These are phyloP conservation scores for Petrosia ficiformis DNA, from an alignment of 37 sponge, comb jelly and placozoan genomes.

Conservation along the genomic window DNA sequence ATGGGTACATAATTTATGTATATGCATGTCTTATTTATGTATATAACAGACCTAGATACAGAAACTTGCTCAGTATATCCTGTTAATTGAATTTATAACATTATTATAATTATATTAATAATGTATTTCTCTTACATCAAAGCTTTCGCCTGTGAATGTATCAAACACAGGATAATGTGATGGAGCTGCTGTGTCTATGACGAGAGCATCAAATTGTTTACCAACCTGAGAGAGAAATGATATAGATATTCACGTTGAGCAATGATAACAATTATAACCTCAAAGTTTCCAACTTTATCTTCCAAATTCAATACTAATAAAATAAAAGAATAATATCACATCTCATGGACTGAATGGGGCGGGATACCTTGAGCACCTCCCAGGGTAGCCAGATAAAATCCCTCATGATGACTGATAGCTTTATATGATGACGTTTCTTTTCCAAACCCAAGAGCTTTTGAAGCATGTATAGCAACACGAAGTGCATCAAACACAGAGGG, in stretches of 20 bases:
- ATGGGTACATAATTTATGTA: neutral
- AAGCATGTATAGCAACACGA: slow-evolving; percentile 37
- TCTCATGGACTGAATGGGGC: neutral
- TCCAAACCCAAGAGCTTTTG: slow-evolving; percentile 42
- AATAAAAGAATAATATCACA: neutral
- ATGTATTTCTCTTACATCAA: slow-evolving; percentile 25
- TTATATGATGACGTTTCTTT: slow-evolving; percentile 1
- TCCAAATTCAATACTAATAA: slow-evolving; percentile 53
- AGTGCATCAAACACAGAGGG: slow-evolving; percentile 64
- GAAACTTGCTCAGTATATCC: slow-evolving; percentile 58
- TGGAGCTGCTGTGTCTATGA: slow-evolving; percentile 44
- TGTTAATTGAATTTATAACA: slow-evolving; percentile 11
- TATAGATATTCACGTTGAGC: neutral
- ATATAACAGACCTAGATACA: slow-evolving; percentile 64
- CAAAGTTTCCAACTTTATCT: slow-evolving; percentile 65
- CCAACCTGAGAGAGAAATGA: slow-evolving; percentile 37
- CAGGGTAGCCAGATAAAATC: slow-evolving; percentile 77
- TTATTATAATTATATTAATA: neutral
- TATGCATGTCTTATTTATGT: no score
- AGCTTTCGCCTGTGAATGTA: slow-evolving; percentile 15
- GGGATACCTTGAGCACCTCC: slow-evolving; percentile 72
- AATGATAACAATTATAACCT: slow-evolving; percentile 17
- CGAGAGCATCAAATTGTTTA: slow-evolving; percentile 72
- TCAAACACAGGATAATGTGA: slow-evolving; percentile 38
- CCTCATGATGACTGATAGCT: slow-evolving; percentile 54